Percentiles rank a stretch among this genome's conserved stretches.
These are phyloP conservation scores for Iguana delicatissima DNA, from an alignment of 2,797 vertebrate genomes.

Conservation along the genomic window DNA sequence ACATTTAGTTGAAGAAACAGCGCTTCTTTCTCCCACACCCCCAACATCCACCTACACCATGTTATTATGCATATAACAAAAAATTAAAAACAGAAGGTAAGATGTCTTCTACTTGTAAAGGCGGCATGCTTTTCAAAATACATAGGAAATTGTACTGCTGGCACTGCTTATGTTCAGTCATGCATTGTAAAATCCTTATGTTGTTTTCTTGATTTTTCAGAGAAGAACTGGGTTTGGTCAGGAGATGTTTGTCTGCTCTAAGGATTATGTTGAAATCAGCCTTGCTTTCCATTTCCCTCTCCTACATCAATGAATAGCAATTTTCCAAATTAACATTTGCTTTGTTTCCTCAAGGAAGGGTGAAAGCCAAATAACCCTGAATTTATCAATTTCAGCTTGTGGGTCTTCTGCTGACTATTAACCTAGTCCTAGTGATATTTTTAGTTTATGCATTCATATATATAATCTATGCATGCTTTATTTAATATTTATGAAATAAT, in stretches of 20 bases:
- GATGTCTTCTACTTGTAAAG: conserved; percentile 19
- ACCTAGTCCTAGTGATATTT: conserved; percentile 66
- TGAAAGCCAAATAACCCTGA: conserved; percentile 67
- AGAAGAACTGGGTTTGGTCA: conserved; percentile 45
- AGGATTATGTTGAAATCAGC: conserved; percentile 56
- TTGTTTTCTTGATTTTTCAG: conserved; percentile 18
- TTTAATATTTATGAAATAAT: conserved; percentile 79
- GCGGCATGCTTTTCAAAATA: conserved; percentile 5
- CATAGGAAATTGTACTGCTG: conserved; percentile 3
- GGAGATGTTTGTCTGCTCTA: conserved; percentile 54
- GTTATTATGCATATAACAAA: not conserved
- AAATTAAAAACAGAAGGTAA: not conserved
- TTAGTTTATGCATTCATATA: conserved; percentile 53
- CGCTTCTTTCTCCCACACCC: not conserved
- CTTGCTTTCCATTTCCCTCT: conserved; percentile 53
- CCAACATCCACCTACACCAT: not conserved
- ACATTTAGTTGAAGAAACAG: not conserved
- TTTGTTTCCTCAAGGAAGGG: conserved; percentile 66
- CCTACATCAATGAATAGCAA: conserved; percentile 49
- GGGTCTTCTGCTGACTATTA: conserved; percentile 64
- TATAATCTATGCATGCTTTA: conserved; percentile 47
- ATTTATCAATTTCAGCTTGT: conserved; percentile 65
- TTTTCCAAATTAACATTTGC: conserved; percentile 68
- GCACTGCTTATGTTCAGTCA: not conserved
- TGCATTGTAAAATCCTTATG: conserved; percentile 8